Evolutionary conservation across 2,888 invertebrate species (phyloP), one percentile per base, ranked within the genome.

Genomic region (Agrochola circellaris): DNA sequence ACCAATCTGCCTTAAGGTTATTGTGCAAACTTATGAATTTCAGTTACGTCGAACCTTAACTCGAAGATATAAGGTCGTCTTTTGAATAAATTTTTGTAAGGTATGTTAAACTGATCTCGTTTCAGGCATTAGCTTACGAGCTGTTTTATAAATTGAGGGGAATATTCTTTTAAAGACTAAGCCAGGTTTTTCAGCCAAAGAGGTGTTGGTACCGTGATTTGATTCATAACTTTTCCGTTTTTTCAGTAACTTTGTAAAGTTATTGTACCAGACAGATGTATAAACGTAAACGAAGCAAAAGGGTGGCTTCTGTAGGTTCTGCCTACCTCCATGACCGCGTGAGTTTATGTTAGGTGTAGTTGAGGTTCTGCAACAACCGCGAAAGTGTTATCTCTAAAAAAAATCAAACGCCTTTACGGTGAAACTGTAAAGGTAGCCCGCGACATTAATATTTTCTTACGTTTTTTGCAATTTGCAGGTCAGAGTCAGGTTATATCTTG

Each of bases 1-100:
- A 89, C 81, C 89, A 88, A 88, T 88, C 89, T 88, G 83, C 80
- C 77, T 89, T 83, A 83, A 78, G 73, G 73, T 81, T 85, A 67
- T 78, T 72, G 68, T 67, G 54, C 83, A 79, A 81, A 77, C 38
- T 69, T 77, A 23, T 42, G 3, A 64, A 38, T n/a, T 76, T 62
- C 80, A 54, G 15, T 17, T 23, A 11, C 7, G 0, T 23, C 1
- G 13, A 45, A 38, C 73, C 61, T 78, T 85, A 82, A 67, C 6
- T 15, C 5, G 0, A 6, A 6, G 4, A 0, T 0, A 0, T 66
- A 82, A 51, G 69, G 69, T 74, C 9, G 38, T 54, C 60, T 68
- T n/a, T 82, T 26, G 6, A 72, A 54, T 69, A 15, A 7, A 23
- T 23, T 8, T 20, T 48, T 9, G n/a, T 13, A 17, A 48, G 23